Percentiles rank a stretch among this genome's conserved stretches.
Conservation (phyloP, 1,140 invertebrate genomes). For the Mizuhopecten yessoensis region DNA sequence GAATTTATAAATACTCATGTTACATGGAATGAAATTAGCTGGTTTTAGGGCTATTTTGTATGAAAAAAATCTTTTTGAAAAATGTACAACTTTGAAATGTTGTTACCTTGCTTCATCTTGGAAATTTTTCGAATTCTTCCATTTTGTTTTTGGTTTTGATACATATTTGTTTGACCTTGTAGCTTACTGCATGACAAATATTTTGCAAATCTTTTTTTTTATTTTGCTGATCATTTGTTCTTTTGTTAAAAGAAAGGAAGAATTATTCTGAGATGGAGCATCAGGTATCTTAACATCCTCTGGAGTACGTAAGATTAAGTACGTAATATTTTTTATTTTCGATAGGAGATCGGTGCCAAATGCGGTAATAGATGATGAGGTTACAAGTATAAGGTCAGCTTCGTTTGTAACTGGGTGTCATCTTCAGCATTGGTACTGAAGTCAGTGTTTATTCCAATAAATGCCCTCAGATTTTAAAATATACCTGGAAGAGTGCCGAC, state of each 20-base stretch:
- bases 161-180: not conserved
- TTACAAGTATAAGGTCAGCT: too few species aligned
- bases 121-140: not conserved
- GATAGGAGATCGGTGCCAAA: not conserved
- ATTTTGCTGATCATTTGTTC: not conserved
- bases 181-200: not conserved
- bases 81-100: too few species aligned
- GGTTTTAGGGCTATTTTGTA: not conserved
- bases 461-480: too few species aligned
- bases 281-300: not conserved
- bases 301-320: too few species aligned
- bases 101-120: not conserved
- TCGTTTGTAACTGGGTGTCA: too few species aligned
- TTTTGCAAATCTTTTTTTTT: not conserved
- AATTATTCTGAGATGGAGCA: not conserved
- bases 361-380: too few species aligned
- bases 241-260: not conserved
- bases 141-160: not conserved
- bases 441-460: too few species aligned
- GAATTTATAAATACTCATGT: conserved; percentile 17
- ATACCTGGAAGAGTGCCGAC: too few species aligned
- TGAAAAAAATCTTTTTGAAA: not conserved
- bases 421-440: too few species aligned
- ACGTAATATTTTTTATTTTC: not conserved
- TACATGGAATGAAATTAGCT: not conserved